These are phyloP conservation scores for Enteromius anoplus DNA, from an alignment of 2,797 vertebrate genomes.

Conservation along the genomic window DNA sequence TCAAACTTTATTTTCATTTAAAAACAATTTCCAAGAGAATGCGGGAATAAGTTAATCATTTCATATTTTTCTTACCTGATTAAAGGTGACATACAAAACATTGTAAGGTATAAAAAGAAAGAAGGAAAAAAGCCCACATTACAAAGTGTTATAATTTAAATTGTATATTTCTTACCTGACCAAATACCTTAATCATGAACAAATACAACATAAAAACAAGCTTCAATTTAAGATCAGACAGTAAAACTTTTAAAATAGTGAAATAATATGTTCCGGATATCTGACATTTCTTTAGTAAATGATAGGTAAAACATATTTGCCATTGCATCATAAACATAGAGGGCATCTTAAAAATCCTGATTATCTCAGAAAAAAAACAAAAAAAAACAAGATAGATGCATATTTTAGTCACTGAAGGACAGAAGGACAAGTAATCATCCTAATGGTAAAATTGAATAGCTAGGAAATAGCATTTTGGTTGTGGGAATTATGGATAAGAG, in stretches of 20 bases:
- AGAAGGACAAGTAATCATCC: neutral
- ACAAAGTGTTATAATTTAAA: slow-evolving; percentile 48
- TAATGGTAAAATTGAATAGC: neutral
- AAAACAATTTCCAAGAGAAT: slow-evolving; percentile 50
- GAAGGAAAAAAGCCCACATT: slow-evolving; percentile 50
- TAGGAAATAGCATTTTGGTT: neutral
- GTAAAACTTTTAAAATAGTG: slow-evolving; percentile 8
- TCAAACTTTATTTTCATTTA: slow-evolving; percentile 22
- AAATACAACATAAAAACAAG: slow-evolving; percentile 56
- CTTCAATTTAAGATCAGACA: slow-evolving; percentile 28
- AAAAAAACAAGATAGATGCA: neutral
- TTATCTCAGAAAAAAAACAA: neutral
- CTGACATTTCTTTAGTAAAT: neutral
- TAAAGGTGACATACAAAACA: slow-evolving; percentile 62
- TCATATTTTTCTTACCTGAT: slow-evolving; percentile 48
- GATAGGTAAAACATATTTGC: neutral
- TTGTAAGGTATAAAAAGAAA: slow-evolving; percentile 58
- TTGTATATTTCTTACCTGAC: slow-evolving; percentile 51
- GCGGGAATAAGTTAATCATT: slow-evolving; percentile 51
- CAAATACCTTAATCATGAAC: slow-evolving; percentile 54
- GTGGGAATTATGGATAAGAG: neutral
- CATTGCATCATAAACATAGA: slow-evolving; percentile 19
- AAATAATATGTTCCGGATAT: neutral
- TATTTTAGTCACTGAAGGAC: neutral
- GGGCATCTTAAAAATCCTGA: neutral